Evolutionary conservation across 2,113 vertebrate genomes (phyloP), one percentile per base, ranked within the genome.

Genomic region (Tichodroma muraria): DNA sequence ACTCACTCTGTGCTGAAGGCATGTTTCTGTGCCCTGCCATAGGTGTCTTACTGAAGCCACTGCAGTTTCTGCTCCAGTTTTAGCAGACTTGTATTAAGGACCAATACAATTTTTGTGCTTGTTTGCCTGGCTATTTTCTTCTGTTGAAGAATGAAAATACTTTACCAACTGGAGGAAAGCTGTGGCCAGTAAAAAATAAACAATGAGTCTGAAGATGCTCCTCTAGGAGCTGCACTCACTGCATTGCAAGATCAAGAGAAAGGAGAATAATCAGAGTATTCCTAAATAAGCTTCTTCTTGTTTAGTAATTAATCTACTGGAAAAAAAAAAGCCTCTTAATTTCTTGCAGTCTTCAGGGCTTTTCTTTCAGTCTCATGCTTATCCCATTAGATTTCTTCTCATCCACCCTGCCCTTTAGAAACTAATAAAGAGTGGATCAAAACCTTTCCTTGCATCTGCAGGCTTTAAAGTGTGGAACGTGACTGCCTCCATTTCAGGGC

Each of bases 351-450:
- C 79, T 91, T 94, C 35, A 91, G 85, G 56, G 88, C 60, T 95
- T 95, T 95, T 89, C 64, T 95, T 96, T 93, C 61, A 80, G 72
- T 80, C 72, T 90, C 37, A 10, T 60, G 31, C 47, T 93, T 88
- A 96, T 93, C 91, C 85, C 45, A 50, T 93, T 95, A 94, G 76
- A 95, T 90, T 95, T 83, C 60, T 95, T 85, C 72, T 91, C 76
- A 93, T 94, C 82, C 56, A 57, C 91, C 60, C 56, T 94, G 91
- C 88, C 92, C 92, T 96, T 96, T 95, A 94, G 72, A 95, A 95
- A 94, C 72, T 90, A 95, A 96, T 97, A 95, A 96, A 93, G 69
- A 80, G 57, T 78, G 91, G 88, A 93, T 95, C 90, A 95, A 86
- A 97, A 83, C 69, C 52, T 66, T 73, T 85, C 56, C 52, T 88